Evolutionary conservation across 2,113 vertebrate species (phyloP), one percentile per base, ranked within the genome.

Genomic region (Otis tarda): DNA sequence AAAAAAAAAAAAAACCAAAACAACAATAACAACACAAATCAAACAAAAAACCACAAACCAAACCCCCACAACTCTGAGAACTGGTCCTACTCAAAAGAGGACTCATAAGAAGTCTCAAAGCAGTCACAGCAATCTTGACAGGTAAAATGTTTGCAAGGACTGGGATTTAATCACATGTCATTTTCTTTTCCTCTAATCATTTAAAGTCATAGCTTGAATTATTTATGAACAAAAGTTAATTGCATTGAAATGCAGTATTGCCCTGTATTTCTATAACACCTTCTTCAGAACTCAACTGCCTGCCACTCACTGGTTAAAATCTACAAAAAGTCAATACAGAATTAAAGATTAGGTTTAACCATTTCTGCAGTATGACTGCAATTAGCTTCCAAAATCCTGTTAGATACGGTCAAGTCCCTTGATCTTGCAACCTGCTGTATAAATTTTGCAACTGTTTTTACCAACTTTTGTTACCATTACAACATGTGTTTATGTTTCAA

Each of bases 181-280:
- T 94, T 97, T 93, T 94, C 63, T 89, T 93, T 83, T 90, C 47
- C 76, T 87, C 70, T 95, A 87, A 90, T 95, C 28, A 78, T 93
- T 97, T 85, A 47, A 89, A 94, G 64, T 93, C 86, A 91, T 20
- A 90, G 53, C 64, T 77, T 94, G 84, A 94, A 95, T 94, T 96
- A 94, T 87, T 93, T 95, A 95, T 90, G 67, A 86, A 91, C 61
- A 84, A 69, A 89, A 93, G 67, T 95, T 97, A 94, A 95, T 82
- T 94, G 55, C 69, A 93, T 9, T 83, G 81, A 94, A 94, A 94
- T 70, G 52, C 47, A 88, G 25, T 60, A 87, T 45, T 86, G 39
- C n/a, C 35, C 35, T 45, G 33, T 93, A 76, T 94, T 95, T 95
- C 67, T 50, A 50, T 47, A 91, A 75, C 25, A 77, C 30, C 43